These are phyloP conservation scores for Rhodinocichla rosea DNA, from an alignment of 2,113 vertebrate species.

Conservation along the genomic window DNA sequence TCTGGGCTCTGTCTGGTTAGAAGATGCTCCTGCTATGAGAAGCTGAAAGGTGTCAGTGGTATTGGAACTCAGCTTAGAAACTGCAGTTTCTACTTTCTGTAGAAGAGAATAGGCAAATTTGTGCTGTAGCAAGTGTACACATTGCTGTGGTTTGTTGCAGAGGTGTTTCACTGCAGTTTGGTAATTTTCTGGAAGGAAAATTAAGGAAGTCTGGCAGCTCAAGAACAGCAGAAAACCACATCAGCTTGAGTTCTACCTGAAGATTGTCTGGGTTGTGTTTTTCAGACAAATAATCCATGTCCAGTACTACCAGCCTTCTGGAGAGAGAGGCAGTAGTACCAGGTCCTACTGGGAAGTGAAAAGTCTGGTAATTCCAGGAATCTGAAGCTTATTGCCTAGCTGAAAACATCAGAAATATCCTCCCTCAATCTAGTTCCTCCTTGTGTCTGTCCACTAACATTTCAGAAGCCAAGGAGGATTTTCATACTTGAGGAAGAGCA, in stretches of 20 bases:
- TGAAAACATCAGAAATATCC: not conserved
- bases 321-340: not conserved
- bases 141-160: not conserved
- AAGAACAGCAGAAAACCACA: not conserved
- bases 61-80: not conserved
- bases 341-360: not conserved
- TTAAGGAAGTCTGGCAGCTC: not conserved
- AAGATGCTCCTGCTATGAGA: not conserved
- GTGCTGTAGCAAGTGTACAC: not conserved
- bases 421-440: not conserved
- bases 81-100: not conserved
- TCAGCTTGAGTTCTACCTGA: not conserved
- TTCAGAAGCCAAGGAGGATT: not conserved
- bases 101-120: not conserved
- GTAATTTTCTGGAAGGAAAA: not conserved
- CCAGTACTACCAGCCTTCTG: not conserved
- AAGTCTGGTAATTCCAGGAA: not conserved
- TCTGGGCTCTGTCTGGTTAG: not conserved
- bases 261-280: not conserved
- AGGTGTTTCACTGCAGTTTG: not conserved
- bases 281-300: not conserved
- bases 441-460: not conserved
- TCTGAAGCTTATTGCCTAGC: not conserved
- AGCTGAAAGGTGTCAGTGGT: not conserved
- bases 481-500: not conserved